A percentile compares a stretch with the other conserved stretches of the same genome.
These are phyloP conservation scores for Syngnathus rostellatus DNA, from an alignment of 2,797 vertebrate species.

Conservation along the genomic window DNA sequence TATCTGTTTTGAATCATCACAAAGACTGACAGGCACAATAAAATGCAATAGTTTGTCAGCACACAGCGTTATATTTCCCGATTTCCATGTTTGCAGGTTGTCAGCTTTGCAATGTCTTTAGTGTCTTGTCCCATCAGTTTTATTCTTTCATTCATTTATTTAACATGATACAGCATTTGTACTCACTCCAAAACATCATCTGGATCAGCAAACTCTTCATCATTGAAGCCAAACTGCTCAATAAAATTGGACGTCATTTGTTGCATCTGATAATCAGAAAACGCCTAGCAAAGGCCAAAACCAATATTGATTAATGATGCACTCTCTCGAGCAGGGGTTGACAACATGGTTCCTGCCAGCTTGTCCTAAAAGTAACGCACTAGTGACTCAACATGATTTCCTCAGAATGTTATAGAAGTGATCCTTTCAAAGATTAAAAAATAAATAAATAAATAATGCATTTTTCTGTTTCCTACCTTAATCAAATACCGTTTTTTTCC, in stretches of 20 bases:
- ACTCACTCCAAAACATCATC: constrained; percentile 99
- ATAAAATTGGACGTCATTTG: constrained; percentile 97
- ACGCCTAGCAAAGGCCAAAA: constrained; percentile 69
- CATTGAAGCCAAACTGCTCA: constrained; percentile 97
- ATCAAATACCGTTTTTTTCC: too few relatives aligned
- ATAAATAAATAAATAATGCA: neutral
- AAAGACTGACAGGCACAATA: neutral
- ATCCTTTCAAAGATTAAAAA: neutral
- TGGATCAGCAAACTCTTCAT: constrained; percentile 94
- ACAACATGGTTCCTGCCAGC: neutral
- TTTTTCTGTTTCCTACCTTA: neutral
- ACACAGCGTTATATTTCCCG: neutral
- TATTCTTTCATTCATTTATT: constrained; percentile 1
- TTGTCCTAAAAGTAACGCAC: neutral
- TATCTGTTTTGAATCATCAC: neutral
- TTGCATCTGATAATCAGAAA: constrained; percentile 98
- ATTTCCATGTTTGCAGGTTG: neutral
- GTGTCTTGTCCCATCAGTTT: constrained; percentile 28
- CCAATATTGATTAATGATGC: constrained; percentile 3
- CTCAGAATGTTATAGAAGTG: neutral
- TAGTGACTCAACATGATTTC: neutral
- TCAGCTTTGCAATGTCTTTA: constrained; percentile 24
- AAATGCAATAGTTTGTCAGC: neutral
- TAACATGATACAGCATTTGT: constrained; percentile 55
- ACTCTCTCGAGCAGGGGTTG: neutral